Evolutionary conservation across 2,888 invertebrate genomes (phyloP).

Genomic region (Formica aserva): DNA sequence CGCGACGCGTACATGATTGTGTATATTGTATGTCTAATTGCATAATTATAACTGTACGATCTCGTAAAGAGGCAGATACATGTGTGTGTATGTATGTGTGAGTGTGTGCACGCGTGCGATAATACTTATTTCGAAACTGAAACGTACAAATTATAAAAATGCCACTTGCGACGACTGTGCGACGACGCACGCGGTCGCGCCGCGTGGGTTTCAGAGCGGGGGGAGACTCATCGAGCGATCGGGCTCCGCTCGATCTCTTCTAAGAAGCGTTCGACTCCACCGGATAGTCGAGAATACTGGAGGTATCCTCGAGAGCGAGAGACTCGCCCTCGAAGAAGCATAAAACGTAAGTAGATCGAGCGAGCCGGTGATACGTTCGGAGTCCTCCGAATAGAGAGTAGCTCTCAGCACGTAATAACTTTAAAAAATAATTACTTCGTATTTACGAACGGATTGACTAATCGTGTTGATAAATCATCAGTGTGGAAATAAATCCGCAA

Average conservation of each 20-base stretch:
- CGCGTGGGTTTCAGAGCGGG: constrained; percentile 55
- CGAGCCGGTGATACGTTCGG: constrained; percentile 22
- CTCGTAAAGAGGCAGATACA: constrained; percentile 23
- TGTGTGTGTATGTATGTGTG: constrained; percentile 13
- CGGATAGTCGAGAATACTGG: constrained; percentile 65
- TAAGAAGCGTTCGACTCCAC: constrained; percentile 41
- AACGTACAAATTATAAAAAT: constrained; percentile 78
- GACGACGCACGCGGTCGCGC: constrained; percentile 62
- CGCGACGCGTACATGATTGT: constrained; percentile 56
- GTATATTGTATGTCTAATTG: constrained; percentile 18
- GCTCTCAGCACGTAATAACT: constrained; percentile 58
- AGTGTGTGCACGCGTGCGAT: constrained; percentile 59
- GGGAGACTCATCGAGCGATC: constrained; percentile 35
- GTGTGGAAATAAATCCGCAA: not conserved
- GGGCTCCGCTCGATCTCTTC: constrained; percentile 35
- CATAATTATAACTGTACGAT: constrained; percentile 19
- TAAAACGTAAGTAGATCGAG: constrained; percentile 49
- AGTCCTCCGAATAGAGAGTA: constrained; percentile 39
- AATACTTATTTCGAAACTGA: constrained; percentile 71
- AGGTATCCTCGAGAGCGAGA: constrained; percentile 50
- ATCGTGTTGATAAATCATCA: not conserved
- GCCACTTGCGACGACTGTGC: constrained; percentile 73
- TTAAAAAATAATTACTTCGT: constrained; percentile 52
- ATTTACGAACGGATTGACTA: constrained; percentile 43
- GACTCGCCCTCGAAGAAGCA: constrained; percentile 25